Percentiles rank a stretch among this genome's conserved stretches.
Evolutionary conservation across 2,113 vertebrate species (phyloP).

Genomic region (Lagopus muta): DNA sequence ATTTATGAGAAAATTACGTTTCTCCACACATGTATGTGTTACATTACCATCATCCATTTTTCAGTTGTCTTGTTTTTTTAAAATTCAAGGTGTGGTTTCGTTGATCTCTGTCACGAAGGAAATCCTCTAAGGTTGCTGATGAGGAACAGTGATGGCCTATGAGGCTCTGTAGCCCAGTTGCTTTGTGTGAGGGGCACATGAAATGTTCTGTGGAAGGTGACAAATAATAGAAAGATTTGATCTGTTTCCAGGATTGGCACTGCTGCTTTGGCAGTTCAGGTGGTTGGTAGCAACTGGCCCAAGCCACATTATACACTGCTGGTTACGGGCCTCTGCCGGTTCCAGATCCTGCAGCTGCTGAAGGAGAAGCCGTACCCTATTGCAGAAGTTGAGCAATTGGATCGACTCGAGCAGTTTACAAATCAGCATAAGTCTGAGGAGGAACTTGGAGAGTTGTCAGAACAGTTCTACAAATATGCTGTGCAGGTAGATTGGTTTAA

Average conservation of each 20-base stretch:
- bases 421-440: constrained; percentile 75
- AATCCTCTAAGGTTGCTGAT: accelerated
- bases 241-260: constrained; percentile 88
- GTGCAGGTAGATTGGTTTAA: constrained; percentile 82
- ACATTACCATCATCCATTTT: not conserved
- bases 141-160: not conserved
- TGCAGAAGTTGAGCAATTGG: constrained; percentile 93
- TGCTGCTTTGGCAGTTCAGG: constrained; percentile 92
- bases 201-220: not conserved
- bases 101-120: not conserved
- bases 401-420: constrained; percentile 89
- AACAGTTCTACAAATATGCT: constrained; percentile 92
- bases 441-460: constrained; percentile 86
- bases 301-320: constrained; percentile 95
- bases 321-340: constrained; percentile 93
- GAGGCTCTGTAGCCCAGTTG: accelerated
- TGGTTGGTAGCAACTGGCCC: constrained; percentile 98
- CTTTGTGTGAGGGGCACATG: not conserved
- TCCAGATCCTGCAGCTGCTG: constrained; percentile 86
- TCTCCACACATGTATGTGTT: not conserved
- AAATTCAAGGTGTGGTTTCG: not conserved
- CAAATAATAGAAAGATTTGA: not conserved
- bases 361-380: constrained; percentile 91
- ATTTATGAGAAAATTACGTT: accelerated
- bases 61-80: not conserved